phyloP scores from a whole-genome alignment of 2,797 vertebrate genomes.

The Dendrocincla tyrannina region DNA sequence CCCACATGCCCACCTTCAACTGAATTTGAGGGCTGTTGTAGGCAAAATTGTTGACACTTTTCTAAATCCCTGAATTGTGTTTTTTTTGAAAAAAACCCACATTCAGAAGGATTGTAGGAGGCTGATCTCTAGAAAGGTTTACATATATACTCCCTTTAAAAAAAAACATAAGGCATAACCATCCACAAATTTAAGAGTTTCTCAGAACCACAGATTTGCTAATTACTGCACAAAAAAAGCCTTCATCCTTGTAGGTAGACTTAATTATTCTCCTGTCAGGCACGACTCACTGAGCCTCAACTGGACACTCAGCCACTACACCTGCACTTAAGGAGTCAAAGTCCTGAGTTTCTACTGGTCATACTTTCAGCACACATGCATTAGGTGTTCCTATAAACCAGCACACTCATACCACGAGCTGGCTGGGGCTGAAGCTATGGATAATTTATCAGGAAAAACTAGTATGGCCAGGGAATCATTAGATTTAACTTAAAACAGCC shows the following conservation, averaged over 20 bases:
- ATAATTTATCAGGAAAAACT: neutral
- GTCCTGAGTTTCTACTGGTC: neutral
- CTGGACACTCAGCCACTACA: neutral
- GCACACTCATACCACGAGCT: neutral
- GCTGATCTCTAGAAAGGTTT: neutral
- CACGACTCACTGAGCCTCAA: neutral
- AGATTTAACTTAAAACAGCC: neutral
- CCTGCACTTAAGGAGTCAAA: neutral
- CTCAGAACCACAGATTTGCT: neutral
- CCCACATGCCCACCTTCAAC: neutral
- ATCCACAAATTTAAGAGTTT: neutral
- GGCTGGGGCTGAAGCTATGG: neutral
- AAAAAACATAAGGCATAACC: neutral
- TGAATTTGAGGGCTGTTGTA: neutral
- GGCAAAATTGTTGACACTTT: neutral
- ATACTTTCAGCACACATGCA: accelerated
- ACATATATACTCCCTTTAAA: neutral
- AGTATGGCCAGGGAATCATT: neutral
- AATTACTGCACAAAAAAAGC: neutral
- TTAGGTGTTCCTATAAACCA: neutral
- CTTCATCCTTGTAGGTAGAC: neutral
- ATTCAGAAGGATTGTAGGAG: neutral
- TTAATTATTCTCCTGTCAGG: neutral
- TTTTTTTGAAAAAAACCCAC: neutral
- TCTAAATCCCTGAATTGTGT: neutral